Evolutionary conservation across 2,888 invertebrate species (phyloP), one percentile per base, ranked within the genome.

Genomic region (Drosophila borealis): DNA sequence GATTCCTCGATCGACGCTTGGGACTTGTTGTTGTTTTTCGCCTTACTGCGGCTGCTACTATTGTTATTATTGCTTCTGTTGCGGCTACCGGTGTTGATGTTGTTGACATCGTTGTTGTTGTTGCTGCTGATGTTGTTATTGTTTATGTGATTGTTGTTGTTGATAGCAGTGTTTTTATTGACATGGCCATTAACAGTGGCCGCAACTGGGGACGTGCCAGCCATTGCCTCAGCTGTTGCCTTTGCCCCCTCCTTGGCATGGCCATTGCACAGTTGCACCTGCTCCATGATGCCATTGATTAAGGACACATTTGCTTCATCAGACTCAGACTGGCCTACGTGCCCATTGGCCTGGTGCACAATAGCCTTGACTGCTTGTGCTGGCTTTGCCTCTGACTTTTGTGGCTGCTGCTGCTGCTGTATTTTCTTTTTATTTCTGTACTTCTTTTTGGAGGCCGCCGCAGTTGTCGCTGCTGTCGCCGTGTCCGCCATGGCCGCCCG

Each of bases 191-290:
- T 82, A 17, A 77, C 25, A 5, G 51, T 59, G 34, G 59, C 33
- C n/a, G 29, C 21, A 1, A 42, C 50, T 17, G 62, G n/a, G 10
- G 62, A 36, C 33, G 34, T 68, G 51, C 44, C 59, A 33, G 17
- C 53, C 14, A 17, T 46, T 1, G 50, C 37, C 13, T 69, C 64
- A 34, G 46, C 64, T 33, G 14, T 44, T 25, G 36, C 48, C 53
- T 33, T 70, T 13, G 39, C 8, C 19, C 45, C 56, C 13, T 50
- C 63, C 41, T 56, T 61, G 37, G 19, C 70, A 55, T 84, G 72
- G 4, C 88, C 88, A 44, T 84, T 82, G 39, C 74, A 85, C 29
- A 84, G 49, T 8, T 87, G 78, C 61, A 84, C 46, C 44, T 83
- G 70, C 56, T 83, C 53, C 49, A 83, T 55, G 5, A 81, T 42